Conservation (phyloP, 2,888 invertebrate species). For the Caenorhabditis wallacei region DNA sequence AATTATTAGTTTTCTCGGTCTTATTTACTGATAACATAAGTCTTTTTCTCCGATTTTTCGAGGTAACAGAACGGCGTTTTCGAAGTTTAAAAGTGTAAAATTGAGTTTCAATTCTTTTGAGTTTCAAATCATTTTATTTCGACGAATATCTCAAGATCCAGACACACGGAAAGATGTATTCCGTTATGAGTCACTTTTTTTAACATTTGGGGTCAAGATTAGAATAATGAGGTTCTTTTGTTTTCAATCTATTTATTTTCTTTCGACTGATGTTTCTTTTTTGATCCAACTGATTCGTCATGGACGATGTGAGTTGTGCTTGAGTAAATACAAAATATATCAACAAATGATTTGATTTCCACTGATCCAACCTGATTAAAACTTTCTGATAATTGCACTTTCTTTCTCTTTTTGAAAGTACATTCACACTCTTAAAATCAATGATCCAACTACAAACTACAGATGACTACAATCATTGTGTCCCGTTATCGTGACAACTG, state of each 20-base stretch:
- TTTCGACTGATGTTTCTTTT: too few species aligned
- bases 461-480: conserved; percentile 17
- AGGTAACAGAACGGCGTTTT: too few species aligned
- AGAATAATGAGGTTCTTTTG: too few species aligned
- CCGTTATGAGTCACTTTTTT: too few species aligned
- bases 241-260: too few species aligned
- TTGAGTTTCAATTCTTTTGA: not conserved
- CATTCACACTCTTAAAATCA: not conserved
- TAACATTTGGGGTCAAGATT: too few species aligned
- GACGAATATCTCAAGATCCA: too few species aligned
- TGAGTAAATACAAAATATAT: conserved; percentile 16
- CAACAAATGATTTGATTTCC: too few species aligned
- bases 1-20: not conserved
- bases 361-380: too few species aligned
- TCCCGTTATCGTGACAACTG: conserved; percentile 33
- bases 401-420: not conserved
- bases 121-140: too few species aligned
- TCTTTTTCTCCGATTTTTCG: conserved; percentile 1
- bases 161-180: too few species aligned
- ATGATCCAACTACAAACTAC: conserved; percentile 38
- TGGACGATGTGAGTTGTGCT: conserved; percentile 34
- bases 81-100: too few species aligned
- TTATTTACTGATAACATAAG: conserved; percentile 25
- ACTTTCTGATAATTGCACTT: not conserved
- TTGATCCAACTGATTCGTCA: conserved; percentile 8